Evolutionary conservation across 2,797 vertebrate species (phyloP), one percentile per base, ranked within the genome.

Genomic region (Sebastiscus albofasciatus): DNA sequence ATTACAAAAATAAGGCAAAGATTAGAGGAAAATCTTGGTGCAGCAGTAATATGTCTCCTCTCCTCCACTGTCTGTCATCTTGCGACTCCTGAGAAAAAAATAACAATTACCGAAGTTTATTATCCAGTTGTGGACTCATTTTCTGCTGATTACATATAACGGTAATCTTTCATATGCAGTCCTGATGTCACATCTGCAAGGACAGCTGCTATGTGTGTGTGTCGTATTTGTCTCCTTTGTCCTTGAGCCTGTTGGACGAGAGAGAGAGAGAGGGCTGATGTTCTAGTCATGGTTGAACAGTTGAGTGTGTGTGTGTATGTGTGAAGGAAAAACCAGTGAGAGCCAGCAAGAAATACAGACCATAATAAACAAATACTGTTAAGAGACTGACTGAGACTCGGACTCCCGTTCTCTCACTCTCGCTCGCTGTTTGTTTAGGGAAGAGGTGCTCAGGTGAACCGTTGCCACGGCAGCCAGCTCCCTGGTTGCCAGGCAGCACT

Each of bases 401-500:
- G 31, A 22, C 9, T 68, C 66, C 22, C 2, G 26, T 34, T 69
- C 66, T 84, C 33, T 29, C 34, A 8, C 46, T 81, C 75, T 42
- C 80, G 59, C 77, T 89, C 60, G 67, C 69, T 83, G 83, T 90
- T 90, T 89, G 84, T 91, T 93, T 91, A 79, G 84, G 80, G 81
- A 86, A 85, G 87, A 90, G 84, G 90, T 66, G 77, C 85, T 92
- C 91, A 94, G 94, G 94, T 94, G 86, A 90, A 83, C 46, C 4
- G 91, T 94, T 93, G 66, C 93, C 91, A 93, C 26, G 86, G 90
- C 88, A 94, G 89, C 92, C 81, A 79, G 90, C 81, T 88, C 88
- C 62, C 72, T 31, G 86, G 92, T 94, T 94, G 91, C 94, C 76
- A 87, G 85, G 91, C 87, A 93, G 83, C 94, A 88, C 90, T 94